Evolutionary conservation across 2,888 invertebrate species (phyloP).

Genomic region (Zootermopsis nevadensis): DNA sequence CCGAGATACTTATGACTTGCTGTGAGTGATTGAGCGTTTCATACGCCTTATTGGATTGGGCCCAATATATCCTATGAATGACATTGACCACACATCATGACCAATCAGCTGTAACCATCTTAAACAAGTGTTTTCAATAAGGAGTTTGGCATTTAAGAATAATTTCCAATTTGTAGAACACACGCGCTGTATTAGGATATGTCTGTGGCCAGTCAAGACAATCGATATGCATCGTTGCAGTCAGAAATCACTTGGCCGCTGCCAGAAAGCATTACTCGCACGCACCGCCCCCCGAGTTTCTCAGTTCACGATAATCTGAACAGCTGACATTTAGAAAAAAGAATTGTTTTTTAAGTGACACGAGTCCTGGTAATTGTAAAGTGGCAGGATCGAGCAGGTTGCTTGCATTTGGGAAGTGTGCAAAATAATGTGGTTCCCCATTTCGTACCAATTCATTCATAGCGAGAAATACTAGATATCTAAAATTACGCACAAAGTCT

Average conservation of each 20-base stretch:
- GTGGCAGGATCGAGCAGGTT: too few relatives aligned
- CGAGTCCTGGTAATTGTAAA: too few relatives aligned
- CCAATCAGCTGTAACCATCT: slow-evolving; percentile 36
- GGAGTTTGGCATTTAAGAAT: slow-evolving; percentile 40
- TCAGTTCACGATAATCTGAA: too few relatives aligned
- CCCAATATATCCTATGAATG: slow-evolving; percentile 14
- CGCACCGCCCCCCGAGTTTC: too few relatives aligned
- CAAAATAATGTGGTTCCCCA: too few relatives aligned
- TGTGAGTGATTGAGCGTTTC: neutral
- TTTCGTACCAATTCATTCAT: too few relatives aligned
- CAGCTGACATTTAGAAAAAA: too few relatives aligned
- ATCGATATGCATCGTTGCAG: slow-evolving; percentile 20
- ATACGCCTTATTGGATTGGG: neutral
- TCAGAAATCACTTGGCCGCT: neutral
- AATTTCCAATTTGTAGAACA: slow-evolving; percentile 43
- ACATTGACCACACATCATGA: slow-evolving; percentile 38
- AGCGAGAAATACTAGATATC: too few relatives aligned
- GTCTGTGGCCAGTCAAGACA: slow-evolving; percentile 23
- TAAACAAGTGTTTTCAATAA: slow-evolving; percentile 42
- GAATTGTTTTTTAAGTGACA: too few relatives aligned
- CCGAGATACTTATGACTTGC: neutral
- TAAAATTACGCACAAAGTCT: too few relatives aligned
- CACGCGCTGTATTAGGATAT: slow-evolving; percentile 8
- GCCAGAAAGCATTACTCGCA: neutral
- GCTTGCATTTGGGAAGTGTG: too few relatives aligned